These are phyloP conservation scores for Atherinomorus stipes DNA, from an alignment of 2,113 vertebrate genomes.

Conservation along the genomic window DNA sequence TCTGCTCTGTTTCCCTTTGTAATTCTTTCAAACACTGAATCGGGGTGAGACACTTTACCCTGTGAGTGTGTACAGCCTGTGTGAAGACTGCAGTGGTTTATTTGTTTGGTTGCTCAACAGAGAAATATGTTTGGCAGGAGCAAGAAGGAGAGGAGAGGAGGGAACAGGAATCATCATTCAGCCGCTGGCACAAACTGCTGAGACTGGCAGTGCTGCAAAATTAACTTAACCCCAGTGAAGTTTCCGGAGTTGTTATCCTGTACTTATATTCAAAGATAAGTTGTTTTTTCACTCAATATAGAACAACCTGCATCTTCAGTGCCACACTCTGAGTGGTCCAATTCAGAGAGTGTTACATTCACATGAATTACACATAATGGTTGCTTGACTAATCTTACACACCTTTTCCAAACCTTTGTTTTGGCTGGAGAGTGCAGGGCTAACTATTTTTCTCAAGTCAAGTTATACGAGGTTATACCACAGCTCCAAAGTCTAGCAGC, in stretches of 20 bases:
- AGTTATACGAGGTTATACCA: no score
- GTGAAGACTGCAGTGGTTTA: slow-evolving; percentile 24
- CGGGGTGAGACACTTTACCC: slow-evolving; percentile 21
- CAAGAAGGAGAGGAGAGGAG: slow-evolving; percentile 14
- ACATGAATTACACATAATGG: no score
- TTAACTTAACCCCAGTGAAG: slow-evolving; percentile 49
- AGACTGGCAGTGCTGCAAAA: slow-evolving; percentile 34
- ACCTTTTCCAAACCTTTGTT: no score
- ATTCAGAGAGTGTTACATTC: no score
- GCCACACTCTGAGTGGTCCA: no score
- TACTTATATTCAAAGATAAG: no score
- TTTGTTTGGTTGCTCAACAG: slow-evolving; percentile 38
- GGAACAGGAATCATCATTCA: slow-evolving; percentile 55
- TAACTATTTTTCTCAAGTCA: no score
- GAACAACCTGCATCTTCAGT: no score
- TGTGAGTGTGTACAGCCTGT: slow-evolving; percentile 7
- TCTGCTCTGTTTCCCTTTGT: slow-evolving; percentile 2
- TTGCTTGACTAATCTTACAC: no score
- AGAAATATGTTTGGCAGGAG: slow-evolving; percentile 52
- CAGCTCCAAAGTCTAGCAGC: no score
- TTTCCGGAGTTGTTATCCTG: not conserved
- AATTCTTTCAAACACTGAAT: slow-evolving; percentile 27
- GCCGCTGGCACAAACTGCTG: slow-evolving; percentile 36
- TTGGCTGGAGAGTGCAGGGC: no score
- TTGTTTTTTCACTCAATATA: no score